A percentile compares a stretch with the other conserved stretches of the same genome.
These are phyloP conservation scores for Rostrhamus sociabilis DNA, from an alignment of 2,797 vertebrate species.

Conservation along the genomic window DNA sequence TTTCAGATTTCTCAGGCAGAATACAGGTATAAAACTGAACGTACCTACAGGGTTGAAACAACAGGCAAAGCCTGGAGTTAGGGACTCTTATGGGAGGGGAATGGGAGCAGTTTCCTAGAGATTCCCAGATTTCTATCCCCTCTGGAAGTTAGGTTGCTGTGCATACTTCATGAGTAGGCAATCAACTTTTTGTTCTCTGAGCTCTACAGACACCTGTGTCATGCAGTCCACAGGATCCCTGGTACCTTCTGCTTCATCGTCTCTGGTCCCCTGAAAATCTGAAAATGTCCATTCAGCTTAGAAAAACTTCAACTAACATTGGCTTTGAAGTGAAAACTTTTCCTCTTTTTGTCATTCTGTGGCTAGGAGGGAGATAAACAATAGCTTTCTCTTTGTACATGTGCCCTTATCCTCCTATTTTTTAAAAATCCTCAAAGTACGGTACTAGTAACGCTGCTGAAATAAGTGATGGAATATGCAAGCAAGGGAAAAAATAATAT, in stretches of 20 bases:
- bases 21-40: neutral
- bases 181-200: neutral
- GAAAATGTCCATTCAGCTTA: neutral
- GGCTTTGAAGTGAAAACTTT: neutral
- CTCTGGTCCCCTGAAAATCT: neutral
- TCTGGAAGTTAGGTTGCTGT: neutral
- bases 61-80: neutral
- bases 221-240: neutral
- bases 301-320: neutral
- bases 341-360: neutral
- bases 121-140: neutral
- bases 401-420: neutral
- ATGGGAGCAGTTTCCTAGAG: neutral
- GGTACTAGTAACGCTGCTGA: neutral
- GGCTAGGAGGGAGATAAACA: neutral
- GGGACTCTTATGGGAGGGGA: neutral
- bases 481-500: neutral
- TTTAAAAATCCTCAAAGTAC: neutral
- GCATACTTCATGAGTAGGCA: neutral
- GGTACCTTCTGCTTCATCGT: neutral
- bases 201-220: neutral
- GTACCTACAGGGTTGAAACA: neutral
- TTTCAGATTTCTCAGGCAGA: neutral
- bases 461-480: neutral
- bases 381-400: neutral